Evolutionary conservation across 2,797 vertebrate species (phyloP), one percentile per base, ranked within the genome.

Genomic region (Rousettus madagascariensis): DNA sequence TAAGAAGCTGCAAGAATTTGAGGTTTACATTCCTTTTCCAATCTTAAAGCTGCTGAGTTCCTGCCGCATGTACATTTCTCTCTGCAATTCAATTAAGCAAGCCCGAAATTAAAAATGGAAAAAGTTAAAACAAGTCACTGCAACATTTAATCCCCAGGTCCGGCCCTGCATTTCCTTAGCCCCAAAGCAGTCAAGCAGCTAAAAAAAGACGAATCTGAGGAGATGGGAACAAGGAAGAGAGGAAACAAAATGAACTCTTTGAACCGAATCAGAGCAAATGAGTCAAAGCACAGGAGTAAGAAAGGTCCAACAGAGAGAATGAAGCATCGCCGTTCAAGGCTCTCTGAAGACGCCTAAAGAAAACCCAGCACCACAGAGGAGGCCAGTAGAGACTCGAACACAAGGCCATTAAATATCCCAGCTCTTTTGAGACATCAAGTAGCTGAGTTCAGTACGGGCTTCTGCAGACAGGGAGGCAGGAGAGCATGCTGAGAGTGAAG

Each of bases 91-190:
- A 55, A 66, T 65, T 13, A 94, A 85, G 36, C 55, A 59, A 61
- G n/a, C 28, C 51, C 59, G 84, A 94, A 69, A 86, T 93, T 63
- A 66, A 94, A 85, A 94, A 79, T 41, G 95, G 95, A 51, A 75
- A 63, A 38, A 0, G 2, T 30, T 49, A 95, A 97, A 59, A 71
- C 16, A n/a, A 2, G 13, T 41, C 41, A 55, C 2, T 3, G 26
- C 89, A 53, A 28, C 5, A 66, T 43, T 82, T 43, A 74, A 84
- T 51, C 65, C 61, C 38, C 38, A 77, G 53, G 55, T 85, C 71
- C 33, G 36, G 75, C n/a, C 43, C 33, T 77, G 43, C 59, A 26
- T 74, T 57, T 59, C 61, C 61, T 36, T 91, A 86, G 79, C 10
- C 43, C 86, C 15, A 77, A 92, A 71, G 2, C 11, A 8, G 26